Conservation (phyloP, 2,888 invertebrate genomes). For the Ophion obscuratus region DNA sequence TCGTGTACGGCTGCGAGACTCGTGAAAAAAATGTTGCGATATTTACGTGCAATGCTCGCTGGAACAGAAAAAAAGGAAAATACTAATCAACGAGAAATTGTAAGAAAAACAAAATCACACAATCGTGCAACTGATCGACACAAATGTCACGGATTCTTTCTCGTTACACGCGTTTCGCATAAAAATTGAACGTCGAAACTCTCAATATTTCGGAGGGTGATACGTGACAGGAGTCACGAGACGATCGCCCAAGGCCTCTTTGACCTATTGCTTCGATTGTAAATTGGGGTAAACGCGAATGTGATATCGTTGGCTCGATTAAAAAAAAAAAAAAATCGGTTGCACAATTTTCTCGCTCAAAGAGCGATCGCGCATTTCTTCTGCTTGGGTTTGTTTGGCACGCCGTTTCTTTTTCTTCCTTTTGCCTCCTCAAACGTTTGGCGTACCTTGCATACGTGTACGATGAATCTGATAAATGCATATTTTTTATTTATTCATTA, state of each 20-base stretch:
- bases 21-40: no score
- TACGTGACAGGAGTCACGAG: background rate
- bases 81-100: no score
- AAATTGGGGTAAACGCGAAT: constrained; percentile 40
- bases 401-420: no score
- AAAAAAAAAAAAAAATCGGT: background rate
- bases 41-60: no score
- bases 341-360: constrained; percentile 2
- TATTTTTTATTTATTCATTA: background rate
- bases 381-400: background rate
- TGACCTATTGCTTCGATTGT: constrained; percentile 12
- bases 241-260: background rate
- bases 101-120: no score
- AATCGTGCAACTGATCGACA: no score
- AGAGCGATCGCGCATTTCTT: background rate
- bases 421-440: background rate
- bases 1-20: no score
- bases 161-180: no score
- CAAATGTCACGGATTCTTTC: no score
- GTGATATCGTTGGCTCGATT: constrained; percentile 12
- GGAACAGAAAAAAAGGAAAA: no score
- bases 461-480: background rate
- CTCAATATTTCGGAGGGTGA: background rate
- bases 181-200: no score
- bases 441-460: no score